phyloP scores from a whole-genome alignment of 2,797 vertebrate genomes.

The Brachyrhaphis roseni region DNA sequence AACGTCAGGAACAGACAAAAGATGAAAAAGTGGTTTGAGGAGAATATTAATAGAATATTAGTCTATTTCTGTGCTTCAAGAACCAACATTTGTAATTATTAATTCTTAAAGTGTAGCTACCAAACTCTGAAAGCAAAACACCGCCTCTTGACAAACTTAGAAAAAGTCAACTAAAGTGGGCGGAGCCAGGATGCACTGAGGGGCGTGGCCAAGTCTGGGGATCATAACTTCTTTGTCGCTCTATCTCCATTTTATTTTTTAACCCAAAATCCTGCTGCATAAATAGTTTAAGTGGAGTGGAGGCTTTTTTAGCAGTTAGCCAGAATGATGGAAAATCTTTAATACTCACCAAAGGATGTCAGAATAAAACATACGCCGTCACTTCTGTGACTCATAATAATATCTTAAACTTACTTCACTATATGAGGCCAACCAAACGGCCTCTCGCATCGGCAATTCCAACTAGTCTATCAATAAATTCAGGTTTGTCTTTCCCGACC shows the following conservation, averaged over 20 bases:
- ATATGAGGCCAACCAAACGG: background rate
- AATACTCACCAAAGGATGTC: background rate
- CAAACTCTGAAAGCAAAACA: too few species aligned
- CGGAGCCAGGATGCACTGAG: background rate
- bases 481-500: conserved; percentile 28
- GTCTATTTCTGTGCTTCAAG: background rate
- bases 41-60: too few species aligned
- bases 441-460: background rate
- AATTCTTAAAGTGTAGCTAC: too few species aligned
- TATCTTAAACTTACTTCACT: background rate
- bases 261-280: background rate
- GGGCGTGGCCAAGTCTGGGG: too few species aligned
- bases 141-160: too few species aligned
- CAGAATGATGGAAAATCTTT: background rate
- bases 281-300: background rate
- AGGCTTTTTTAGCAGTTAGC: background rate
- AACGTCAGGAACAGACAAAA: too few species aligned
- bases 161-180: background rate
- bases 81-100: background rate
- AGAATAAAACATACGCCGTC: background rate
- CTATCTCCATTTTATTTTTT: background rate
- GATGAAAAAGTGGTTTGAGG: too few species aligned
- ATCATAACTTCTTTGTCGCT: background rate
- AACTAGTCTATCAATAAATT: background rate
- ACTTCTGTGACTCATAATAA: background rate